Evolutionary conservation across 2,113 vertebrate species (phyloP), one percentile per base, ranked within the genome.

Genomic region (Aphyosemion australe): DNA sequence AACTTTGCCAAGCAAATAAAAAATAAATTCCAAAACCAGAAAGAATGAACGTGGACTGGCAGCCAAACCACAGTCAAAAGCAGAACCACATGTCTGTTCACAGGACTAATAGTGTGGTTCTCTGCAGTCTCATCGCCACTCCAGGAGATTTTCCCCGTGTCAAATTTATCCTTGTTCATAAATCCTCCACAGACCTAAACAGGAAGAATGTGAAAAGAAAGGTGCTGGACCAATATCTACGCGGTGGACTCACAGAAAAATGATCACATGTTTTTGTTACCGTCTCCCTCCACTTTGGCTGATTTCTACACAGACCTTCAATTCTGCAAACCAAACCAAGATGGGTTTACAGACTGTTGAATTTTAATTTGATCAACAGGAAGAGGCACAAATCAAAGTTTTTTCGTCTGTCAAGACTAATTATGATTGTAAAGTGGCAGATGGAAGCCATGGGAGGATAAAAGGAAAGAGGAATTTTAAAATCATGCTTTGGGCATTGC

Each of bases 331-430:
- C 32, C 71, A 51, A 51, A 61, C 43, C 37, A 67, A 78, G 69
- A 80, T 79, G 53, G 15, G 60, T 54, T 69, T 58, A 75, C 63
- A 77, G 84, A 74, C 67, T 15, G 42, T 34, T 69, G 49, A 55
- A 64, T 71, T 69, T 78, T 73, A 78, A 88, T 87, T 85, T 79
- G 68, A 83, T 91, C 84, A 87, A 69, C 72, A 50, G 69, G 78
- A 85, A 73, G 71, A 83, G 60, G 70, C 78, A 61, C 79, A 84
- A 85, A 89, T 90, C 75, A 80, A 84, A 85, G 68, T 21, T 66
- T 84, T 84, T 47, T 59, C 26, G 21, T 34, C 75, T 73, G 77
- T 85, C 79, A 79, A 76, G 72, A 79, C 70, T 65, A 85, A 89
- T 88, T 73, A 78, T 61, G 68, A 65, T 12, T 50, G 34, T 37